A percentile compares a stretch with the other conserved stretches of the same genome.
These are phyloP conservation scores for Onychostruthus taczanowskii DNA, from an alignment of 2,113 vertebrate genomes.

Conservation along the genomic window DNA sequence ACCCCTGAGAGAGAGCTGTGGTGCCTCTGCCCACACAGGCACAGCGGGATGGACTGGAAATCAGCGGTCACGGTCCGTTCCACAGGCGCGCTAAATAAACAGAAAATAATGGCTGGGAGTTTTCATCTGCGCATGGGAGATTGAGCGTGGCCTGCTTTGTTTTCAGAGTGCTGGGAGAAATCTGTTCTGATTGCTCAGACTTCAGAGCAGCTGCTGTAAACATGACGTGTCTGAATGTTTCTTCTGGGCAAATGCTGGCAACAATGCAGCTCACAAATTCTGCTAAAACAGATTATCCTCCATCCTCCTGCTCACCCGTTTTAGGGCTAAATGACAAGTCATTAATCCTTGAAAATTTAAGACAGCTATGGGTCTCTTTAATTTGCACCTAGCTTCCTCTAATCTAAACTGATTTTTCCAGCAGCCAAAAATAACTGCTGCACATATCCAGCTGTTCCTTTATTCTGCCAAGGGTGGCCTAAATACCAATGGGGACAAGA, in stretches of 20 bases:
- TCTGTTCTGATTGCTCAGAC: conserved; percentile 2
- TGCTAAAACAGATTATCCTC: background rate
- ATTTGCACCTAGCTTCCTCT: conserved; percentile 9
- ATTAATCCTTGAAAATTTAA: background rate
- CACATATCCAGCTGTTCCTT: conserved; percentile 15
- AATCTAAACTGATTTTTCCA: conserved; percentile 24
- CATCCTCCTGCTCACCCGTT: background rate
- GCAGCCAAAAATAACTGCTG: conserved; percentile 13
- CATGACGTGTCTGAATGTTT: background rate
- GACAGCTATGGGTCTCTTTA: background rate
- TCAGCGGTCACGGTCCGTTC: background rate
- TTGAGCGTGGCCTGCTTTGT: background rate
- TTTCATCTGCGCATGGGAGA: background rate
- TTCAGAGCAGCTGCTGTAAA: conserved; percentile 36
- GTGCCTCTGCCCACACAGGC: background rate
- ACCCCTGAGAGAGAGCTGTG: background rate
- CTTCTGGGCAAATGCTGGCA: background rate
- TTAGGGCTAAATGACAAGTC: background rate
- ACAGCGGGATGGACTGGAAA: background rate
- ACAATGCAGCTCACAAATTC: background rate
- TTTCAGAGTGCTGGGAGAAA: background rate
- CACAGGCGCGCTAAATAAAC: background rate
- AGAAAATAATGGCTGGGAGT: background rate
- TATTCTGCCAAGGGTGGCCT: background rate
- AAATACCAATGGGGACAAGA: background rate